A percentile compares a stretch with the other conserved stretches of the same genome.
These are phyloP conservation scores for Leucoraja erinaceus DNA, from an alignment of 2,113 vertebrate genomes.

Conservation along the genomic window DNA sequence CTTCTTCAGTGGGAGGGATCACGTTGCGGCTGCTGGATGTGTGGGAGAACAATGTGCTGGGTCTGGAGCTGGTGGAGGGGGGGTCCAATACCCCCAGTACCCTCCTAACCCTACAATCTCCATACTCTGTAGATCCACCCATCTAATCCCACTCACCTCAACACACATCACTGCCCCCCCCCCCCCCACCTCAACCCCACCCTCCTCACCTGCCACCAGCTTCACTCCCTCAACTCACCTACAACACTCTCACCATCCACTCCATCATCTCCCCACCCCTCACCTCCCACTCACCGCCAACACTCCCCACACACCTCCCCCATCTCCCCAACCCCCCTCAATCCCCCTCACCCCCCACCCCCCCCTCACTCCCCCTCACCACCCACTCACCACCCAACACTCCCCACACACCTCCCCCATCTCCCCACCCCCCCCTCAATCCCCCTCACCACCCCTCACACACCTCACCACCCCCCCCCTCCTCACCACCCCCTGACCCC, in stretches of 20 bases:
- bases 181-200: neutral
- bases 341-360: neutral
- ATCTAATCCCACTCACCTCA: neutral
- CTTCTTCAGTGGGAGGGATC: no score
- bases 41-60: no score
- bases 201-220: no score
- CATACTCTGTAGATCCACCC: no score
- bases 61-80: no score
- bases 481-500: slow-evolving; percentile 14
- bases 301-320: neutral
- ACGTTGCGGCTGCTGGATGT: no score
- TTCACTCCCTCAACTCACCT: no score
- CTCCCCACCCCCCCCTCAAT: neutral
- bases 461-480: neutral
- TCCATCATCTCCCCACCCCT: no score
- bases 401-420: no score
- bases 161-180: neutral
- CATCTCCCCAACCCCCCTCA: neutral
- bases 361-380: neutral
- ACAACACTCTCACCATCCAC: no score
- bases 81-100: neutral
- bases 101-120: neutral
- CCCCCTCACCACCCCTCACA: neutral
- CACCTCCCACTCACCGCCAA: neutral
- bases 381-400: no score